phyloP scores from a whole-genome alignment of 2,888 invertebrate genomes.

The Leptinotarsa rubiginosa region DNA sequence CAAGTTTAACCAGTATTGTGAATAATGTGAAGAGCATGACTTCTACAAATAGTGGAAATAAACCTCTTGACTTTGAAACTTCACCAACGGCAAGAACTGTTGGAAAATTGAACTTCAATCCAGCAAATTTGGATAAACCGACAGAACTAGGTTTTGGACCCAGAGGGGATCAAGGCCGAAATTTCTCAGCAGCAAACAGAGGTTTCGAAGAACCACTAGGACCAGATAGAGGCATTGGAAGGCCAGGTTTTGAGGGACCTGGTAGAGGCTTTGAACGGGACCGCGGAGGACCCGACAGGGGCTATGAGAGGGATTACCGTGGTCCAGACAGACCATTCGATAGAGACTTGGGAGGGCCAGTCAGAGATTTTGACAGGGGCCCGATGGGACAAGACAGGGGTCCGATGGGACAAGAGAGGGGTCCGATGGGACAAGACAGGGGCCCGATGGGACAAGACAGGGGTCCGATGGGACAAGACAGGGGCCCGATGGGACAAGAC shows the following conservation, averaged over 20 bases:
- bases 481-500: neutral
- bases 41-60: slow-evolving; percentile 19
- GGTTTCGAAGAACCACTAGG: neutral
- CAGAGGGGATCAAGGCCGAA: neutral
- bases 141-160: slow-evolving; percentile 18
- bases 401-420: too few species aligned
- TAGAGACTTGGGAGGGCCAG: neutral
- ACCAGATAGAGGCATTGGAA: slow-evolving; percentile 11
- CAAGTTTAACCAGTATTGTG: slow-evolving; percentile 57
- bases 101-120: slow-evolving; percentile 35
- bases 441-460: too few species aligned
- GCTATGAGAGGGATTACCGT: neutral
- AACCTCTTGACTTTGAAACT: slow-evolving; percentile 40
- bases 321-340: slow-evolving; percentile 16
- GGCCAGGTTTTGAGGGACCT: slow-evolving; percentile 23
- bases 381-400: neutral
- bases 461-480: slow-evolving; percentile 6
- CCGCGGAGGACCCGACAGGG: slow-evolving; percentile 4
- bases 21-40: slow-evolving; percentile 53
- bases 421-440: neutral
- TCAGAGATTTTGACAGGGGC: neutral
- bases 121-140: slow-evolving; percentile 24
- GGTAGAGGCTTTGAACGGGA: slow-evolving; percentile 16
- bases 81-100: slow-evolving; percentile 26
- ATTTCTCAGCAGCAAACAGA: slow-evolving; percentile 1